These are phyloP conservation scores for Zootermopsis nevadensis DNA, from an alignment of 2,888 invertebrate genomes.

Conservation along the genomic window DNA sequence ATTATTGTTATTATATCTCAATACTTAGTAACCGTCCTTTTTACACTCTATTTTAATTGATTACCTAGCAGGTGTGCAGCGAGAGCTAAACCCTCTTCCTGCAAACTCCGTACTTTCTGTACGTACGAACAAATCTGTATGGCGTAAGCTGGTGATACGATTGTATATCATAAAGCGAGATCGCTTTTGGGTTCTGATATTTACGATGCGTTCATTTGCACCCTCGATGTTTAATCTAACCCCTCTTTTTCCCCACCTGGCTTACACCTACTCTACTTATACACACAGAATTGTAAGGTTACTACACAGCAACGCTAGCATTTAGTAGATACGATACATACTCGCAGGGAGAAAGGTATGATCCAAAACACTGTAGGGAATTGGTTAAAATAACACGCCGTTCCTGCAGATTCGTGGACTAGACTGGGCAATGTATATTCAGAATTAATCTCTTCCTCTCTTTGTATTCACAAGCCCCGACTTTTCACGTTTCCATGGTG, in stretches of 20 bases:
- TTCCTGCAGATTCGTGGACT: background rate
- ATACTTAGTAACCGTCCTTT: background rate
- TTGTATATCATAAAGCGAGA: constrained; percentile 4
- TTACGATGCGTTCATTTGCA: constrained; percentile 63
- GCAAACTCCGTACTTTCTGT: background rate
- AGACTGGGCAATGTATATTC: background rate
- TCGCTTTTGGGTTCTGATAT: constrained; percentile 54
- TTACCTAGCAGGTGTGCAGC: constrained; percentile 8
- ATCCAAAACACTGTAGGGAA: constrained; percentile 42
- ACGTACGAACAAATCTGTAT: constrained; percentile 4
- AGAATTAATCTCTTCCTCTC: background rate
- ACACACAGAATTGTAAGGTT: background rate
- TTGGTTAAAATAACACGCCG: constrained; percentile 21
- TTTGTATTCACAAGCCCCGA: background rate
- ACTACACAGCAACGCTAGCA: background rate
- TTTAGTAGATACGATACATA: constrained; percentile 5
- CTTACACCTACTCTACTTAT: constrained; percentile 26
- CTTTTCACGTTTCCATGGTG: background rate
- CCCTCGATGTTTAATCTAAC: constrained; percentile 61
- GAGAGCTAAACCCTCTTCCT: background rate
- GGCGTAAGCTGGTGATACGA: background rate
- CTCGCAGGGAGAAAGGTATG: constrained; percentile 16
- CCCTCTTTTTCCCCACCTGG: constrained; percentile 50
- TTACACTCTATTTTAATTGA: background rate
- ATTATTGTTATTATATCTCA: background rate